Percentiles rank a stretch among this genome's conserved stretches.
phyloP scores from a whole-genome alignment of 2,797 vertebrate genomes.

The Cyprinella venusta region DNA sequence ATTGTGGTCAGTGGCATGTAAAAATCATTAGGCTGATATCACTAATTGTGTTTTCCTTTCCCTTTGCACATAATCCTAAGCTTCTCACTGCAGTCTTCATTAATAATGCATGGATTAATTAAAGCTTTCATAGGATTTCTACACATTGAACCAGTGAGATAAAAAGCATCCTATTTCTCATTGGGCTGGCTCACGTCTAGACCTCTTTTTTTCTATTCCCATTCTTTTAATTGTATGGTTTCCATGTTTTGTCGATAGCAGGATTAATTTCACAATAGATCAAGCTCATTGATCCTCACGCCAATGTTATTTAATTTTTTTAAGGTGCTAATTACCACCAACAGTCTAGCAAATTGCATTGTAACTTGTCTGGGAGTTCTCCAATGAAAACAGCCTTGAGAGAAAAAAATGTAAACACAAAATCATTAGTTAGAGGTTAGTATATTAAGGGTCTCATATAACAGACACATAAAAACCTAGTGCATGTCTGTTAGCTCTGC shows the following conservation, averaged over 20 bases:
- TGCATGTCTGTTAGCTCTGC: neutral
- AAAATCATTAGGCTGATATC: slow-evolving; percentile 83
- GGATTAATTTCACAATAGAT: slow-evolving; percentile 86
- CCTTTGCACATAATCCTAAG: slow-evolving; percentile 79
- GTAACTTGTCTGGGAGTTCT: slow-evolving; percentile 80
- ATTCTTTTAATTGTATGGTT: slow-evolving; percentile 81
- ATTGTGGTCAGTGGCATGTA: slow-evolving; percentile 69
- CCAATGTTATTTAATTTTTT: slow-evolving; percentile 84
- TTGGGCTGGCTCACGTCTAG: slow-evolving; percentile 53
- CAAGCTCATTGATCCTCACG: slow-evolving; percentile 81
- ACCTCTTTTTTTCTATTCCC: slow-evolving; percentile 41
- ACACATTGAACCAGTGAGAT: slow-evolving; percentile 80
- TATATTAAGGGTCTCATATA: neutral
- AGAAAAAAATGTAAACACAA: slow-evolving; percentile 73
- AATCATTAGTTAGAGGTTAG: slow-evolving; percentile 59
- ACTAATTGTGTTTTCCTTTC: slow-evolving; percentile 83
- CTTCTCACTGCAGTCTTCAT: slow-evolving; percentile 79
- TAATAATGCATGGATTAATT: slow-evolving; percentile 91
- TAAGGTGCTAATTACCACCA: slow-evolving; percentile 83
- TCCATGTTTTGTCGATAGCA: slow-evolving; percentile 81
- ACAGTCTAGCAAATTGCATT: slow-evolving; percentile 80
- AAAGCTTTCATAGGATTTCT: slow-evolving; percentile 85
- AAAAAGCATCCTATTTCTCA: slow-evolving; percentile 79
- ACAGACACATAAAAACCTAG: neutral
- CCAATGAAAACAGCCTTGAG: slow-evolving; percentile 70